Evolutionary conservation across 2,888 invertebrate species (phyloP).

Genomic region (Eudasyphora cyanicolor): DNA sequence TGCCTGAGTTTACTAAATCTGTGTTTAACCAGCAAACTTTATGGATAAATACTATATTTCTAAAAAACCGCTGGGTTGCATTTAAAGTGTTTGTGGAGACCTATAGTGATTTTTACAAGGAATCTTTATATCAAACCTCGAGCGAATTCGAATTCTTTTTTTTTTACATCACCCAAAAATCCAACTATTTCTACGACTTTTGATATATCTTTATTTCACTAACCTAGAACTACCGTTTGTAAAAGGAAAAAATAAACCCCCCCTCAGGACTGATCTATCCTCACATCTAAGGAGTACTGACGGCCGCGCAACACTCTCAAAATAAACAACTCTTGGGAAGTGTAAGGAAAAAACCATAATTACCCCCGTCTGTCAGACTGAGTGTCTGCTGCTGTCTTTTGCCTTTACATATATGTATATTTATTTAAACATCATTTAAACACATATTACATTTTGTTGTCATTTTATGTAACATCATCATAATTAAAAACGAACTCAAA

Average conservation of each 20-base stretch:
- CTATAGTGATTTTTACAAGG: conserved; percentile 12
- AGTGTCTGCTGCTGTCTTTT: not conserved
- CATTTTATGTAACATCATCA: not conserved
- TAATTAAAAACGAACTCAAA: not conserved
- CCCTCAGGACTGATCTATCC: not conserved
- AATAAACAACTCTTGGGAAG: not conserved
- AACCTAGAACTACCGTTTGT: not conserved
- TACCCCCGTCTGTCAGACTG: not conserved
- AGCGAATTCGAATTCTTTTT: too few species aligned
- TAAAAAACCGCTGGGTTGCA: not conserved
- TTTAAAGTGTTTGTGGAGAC: not conserved
- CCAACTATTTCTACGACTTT: too few species aligned
- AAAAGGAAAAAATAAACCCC: not conserved
- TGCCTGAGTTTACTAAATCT: too few species aligned
- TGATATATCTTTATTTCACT: too few species aligned
- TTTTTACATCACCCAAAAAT: too few species aligned
- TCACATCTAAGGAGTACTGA: not conserved
- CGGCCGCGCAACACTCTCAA: not conserved
- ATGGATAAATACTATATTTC: too few species aligned
- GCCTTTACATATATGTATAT: not conserved
- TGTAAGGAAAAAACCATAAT: not conserved
- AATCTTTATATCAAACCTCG: not conserved
- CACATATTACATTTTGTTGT: not conserved
- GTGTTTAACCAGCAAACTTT: too few species aligned
- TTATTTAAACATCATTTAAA: not conserved